Conservation (phyloP, 2,797 vertebrate species). For the Falco naumanni region DNA sequence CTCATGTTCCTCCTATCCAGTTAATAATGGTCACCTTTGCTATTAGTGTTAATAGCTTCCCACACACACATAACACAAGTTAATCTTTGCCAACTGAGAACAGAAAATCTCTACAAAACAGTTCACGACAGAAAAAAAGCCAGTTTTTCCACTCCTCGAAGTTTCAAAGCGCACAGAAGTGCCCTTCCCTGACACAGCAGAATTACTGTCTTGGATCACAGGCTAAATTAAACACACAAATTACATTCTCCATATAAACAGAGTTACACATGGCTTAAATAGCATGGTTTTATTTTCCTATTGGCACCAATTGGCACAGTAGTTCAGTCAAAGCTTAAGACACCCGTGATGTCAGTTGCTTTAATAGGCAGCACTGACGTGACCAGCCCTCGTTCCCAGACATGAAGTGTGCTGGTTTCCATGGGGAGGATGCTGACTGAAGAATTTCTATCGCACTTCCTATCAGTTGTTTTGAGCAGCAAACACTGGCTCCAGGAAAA, state of each 20-base stretch:
- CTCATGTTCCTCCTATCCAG: neutral
- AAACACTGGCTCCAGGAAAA: neutral
- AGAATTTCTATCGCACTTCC: slow-evolving; percentile 53
- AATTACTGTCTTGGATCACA: slow-evolving; percentile 34
- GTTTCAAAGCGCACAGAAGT: slow-evolving; percentile 23
- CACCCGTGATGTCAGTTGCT: slow-evolving; percentile 62
- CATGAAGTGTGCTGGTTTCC: slow-evolving; percentile 41
- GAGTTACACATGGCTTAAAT: slow-evolving; percentile 50
- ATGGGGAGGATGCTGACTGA: slow-evolving; percentile 46
- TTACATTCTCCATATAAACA: slow-evolving; percentile 54
- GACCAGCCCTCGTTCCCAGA: slow-evolving; percentile 36
- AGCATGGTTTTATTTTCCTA: slow-evolving; percentile 55
- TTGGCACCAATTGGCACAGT: slow-evolving; percentile 56
- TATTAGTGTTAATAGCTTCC: slow-evolving; percentile 14
- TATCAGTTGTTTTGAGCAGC: slow-evolving; percentile 34
- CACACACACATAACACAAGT: neutral
- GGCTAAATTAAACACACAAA: slow-evolving; percentile 66
- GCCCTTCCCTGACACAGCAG: slow-evolving; percentile 36
- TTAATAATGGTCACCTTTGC: slow-evolving; percentile 40
- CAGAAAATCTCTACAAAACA: neutral
- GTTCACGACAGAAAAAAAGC: neutral
- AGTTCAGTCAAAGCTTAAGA: slow-evolving; percentile 46
- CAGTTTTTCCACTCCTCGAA: slow-evolving; percentile 25
- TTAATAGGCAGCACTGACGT: slow-evolving; percentile 55
- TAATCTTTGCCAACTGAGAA: slow-evolving; percentile 9